Evolutionary conservation across 2,797 vertebrate species (phyloP).

Genomic region (Cheirogaleus major): DNA sequence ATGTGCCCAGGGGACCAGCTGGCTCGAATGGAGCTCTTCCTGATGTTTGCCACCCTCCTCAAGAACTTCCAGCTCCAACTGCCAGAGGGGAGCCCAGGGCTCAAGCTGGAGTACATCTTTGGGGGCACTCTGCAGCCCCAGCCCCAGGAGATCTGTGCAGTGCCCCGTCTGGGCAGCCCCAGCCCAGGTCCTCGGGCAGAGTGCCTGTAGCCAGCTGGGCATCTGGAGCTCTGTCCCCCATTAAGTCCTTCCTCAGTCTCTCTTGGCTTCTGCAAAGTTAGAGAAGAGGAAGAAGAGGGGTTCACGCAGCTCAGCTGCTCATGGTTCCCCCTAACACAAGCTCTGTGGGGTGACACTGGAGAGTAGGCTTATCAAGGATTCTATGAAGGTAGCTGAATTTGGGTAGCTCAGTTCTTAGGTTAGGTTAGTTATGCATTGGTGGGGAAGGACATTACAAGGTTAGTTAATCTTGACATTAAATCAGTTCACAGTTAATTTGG

Average conservation of each 20-base stretch:
- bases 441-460: not conserved
- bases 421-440: not conserved
- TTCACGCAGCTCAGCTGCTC: not conserved
- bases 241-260: not conserved
- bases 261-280: not conserved
- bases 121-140: constrained; percentile 11
- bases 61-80: not conserved
- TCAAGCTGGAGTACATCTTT: not conserved
- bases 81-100: fast-evolving
- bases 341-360: not conserved
- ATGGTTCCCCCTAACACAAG: not conserved
- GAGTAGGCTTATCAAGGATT: not conserved
- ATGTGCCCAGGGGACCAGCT: constrained; percentile 11
- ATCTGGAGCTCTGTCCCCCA: not conserved
- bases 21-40: not conserved
- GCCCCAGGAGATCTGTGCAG: constrained; percentile 36
- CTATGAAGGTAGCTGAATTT: not conserved
- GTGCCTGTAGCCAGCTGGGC: not conserved
- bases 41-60: not conserved
- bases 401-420: not conserved
- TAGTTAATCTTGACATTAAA: not conserved
- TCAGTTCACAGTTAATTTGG: not conserved
- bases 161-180: not conserved
- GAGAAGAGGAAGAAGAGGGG: not conserved
- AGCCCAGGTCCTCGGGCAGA: not conserved